Evolutionary conservation across 2,797 vertebrate genomes (phyloP), one percentile per base, ranked within the genome.

Genomic region (Enteromius thamalakanensis): DNA sequence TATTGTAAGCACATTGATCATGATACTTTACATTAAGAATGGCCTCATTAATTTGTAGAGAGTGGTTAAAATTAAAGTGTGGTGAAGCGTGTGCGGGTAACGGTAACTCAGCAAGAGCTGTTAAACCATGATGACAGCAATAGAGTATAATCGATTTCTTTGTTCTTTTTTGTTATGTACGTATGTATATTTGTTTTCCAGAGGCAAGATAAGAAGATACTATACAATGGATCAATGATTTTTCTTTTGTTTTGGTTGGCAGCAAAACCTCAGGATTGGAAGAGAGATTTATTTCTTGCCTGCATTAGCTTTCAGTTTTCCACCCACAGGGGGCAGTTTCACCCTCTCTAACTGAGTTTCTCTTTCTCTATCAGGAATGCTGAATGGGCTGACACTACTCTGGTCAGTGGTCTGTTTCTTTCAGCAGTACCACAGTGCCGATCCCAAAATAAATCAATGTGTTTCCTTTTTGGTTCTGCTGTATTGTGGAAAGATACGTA

Each of bases 321-420:
- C 80, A 87, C 91, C 94, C 89, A 90, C 93, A 94, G 94, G 90
- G 94, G 94, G 94, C 94, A 94, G 92, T 90, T 93, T 90, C 84
- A 89, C 89, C 90, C 93, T 93, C 90, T 70, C 12, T 4, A 53
- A 15, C 34, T 8, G 14, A 40, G 8, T 42, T 29, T 69, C 21
- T 53, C 32, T 80, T 11, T 17, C 58, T 67, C 34, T 55, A 8
- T 53, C 40, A 78, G n/a, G 49, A 76, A 76, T 82, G 49, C 72
- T 67, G 71, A 74, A 76, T 75, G 47, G 17, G 23, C 49, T 68
- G 72, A 53, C 72, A 47, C 62, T 29, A 69, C 32, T 76, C 72
- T 47, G 72, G 65, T 58, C 65, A 58, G 65, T 29, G 58, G 26
- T 32, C 42, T 69, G 12, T 67, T 78, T 76, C 40, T 51, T 19